Percentiles rank a stretch among this genome's conserved stretches.
These are phyloP conservation scores for Margaritifera margaritifera DNA, from an alignment of 2,888 invertebrate genomes.

Conservation along the genomic window DNA sequence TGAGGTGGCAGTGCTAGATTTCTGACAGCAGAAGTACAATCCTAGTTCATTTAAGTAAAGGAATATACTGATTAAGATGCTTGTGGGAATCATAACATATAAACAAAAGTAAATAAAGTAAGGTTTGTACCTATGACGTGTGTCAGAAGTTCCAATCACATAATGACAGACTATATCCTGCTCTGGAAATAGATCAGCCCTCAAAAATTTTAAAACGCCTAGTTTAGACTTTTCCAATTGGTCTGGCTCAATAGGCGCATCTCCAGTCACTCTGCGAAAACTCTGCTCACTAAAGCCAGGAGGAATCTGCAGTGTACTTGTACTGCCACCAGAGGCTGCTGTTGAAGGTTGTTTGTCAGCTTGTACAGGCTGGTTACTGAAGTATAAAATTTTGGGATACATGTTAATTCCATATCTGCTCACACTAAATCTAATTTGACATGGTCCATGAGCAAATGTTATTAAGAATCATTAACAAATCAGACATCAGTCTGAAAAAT, in stretches of 20 bases:
- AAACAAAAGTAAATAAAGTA: not conserved
- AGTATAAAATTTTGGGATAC: not conserved
- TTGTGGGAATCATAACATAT: slow-evolving; percentile 1
- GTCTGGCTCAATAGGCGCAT: slow-evolving; percentile 62
- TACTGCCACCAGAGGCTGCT: slow-evolving; percentile 32
- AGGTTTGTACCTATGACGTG: slow-evolving; percentile 76
- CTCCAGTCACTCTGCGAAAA: slow-evolving; percentile 63
- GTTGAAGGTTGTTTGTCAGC: slow-evolving; percentile 24
- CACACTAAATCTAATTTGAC: no score
- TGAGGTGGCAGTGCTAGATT: no score
- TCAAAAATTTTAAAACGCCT: slow-evolving; percentile 87
- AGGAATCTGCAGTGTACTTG: slow-evolving; percentile 46
- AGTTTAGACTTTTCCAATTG: slow-evolving; percentile 84
- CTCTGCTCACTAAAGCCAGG: slow-evolving; percentile 65
- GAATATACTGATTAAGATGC: not conserved
- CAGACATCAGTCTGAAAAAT: no score
- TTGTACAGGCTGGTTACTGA: slow-evolving; percentile 10
- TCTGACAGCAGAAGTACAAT: no score
- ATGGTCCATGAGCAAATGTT: no score
- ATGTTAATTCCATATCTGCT: no score
- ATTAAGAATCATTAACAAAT: no score
- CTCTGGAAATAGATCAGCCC: slow-evolving; percentile 84
- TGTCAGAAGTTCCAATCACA: slow-evolving; percentile 90
- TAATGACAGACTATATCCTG: slow-evolving; percentile 84
- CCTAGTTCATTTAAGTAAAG: no score